Evolutionary conservation across 2,797 vertebrate species (phyloP).

Genomic region (Carduelis carduelis): DNA sequence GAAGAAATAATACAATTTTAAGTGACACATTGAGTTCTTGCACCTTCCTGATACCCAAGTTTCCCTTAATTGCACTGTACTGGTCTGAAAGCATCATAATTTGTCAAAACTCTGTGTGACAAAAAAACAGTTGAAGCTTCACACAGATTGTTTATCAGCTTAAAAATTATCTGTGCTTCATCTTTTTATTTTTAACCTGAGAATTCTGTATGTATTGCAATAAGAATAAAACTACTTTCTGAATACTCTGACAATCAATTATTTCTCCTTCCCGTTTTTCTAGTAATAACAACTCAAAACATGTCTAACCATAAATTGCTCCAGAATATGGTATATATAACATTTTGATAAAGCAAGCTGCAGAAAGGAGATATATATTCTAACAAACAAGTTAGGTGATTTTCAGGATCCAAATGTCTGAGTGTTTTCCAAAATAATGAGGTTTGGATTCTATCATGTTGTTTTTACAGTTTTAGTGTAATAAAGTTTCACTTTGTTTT

Average conservation of each 20-base stretch:
- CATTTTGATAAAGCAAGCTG: slow-evolving; percentile 50
- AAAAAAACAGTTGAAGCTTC: not conserved
- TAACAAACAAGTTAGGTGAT: slow-evolving; percentile 54
- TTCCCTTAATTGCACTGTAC: not conserved
- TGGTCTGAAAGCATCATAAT: not conserved
- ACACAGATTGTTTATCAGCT: not conserved
- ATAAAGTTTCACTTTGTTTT: too few species aligned
- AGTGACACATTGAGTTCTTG: not conserved
- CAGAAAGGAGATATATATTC: slow-evolving; percentile 48
- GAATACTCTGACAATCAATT: not conserved
- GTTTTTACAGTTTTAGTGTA: not conserved
- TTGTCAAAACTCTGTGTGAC: not conserved
- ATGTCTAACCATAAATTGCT: slow-evolving; percentile 31
- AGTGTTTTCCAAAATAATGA: slow-evolving; percentile 50
- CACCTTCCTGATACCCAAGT: not conserved
- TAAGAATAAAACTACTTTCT: not conserved
- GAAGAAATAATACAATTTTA: not conserved
- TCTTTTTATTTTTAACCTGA: not conserved
- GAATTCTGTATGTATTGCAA: not conserved
- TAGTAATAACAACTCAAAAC: slow-evolving; percentile 19
- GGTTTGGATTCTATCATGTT: not conserved
- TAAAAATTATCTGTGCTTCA: not conserved
- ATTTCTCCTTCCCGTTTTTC: not conserved
- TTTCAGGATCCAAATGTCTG: not conserved
- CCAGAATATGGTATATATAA: slow-evolving; percentile 18